Percentiles rank a stretch among this genome's conserved stretches.
phyloP scores from a whole-genome alignment of 2,888 invertebrate genomes.

The Trachelus troglodyta region DNA sequence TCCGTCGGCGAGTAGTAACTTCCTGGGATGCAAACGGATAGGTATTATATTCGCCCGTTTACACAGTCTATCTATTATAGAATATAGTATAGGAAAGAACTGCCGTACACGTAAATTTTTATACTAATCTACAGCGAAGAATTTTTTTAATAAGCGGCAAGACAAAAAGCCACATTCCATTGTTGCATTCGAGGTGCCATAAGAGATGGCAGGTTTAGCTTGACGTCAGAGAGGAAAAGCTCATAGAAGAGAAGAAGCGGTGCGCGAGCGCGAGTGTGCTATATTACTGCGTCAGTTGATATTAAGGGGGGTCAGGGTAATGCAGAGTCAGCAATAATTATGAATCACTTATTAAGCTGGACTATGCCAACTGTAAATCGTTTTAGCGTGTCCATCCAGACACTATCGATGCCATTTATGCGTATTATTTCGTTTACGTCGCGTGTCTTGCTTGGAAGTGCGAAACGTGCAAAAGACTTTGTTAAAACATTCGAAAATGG shows the following conservation, averaged over 20 bases:
- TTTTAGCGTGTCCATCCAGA: too few species aligned
- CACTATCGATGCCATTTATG: slow-evolving; percentile 24
- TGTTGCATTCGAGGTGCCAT: slow-evolving; percentile 21
- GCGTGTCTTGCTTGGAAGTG: slow-evolving; percentile 11
- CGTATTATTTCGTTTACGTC: slow-evolving; percentile 26
- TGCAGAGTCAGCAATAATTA: slow-evolving; percentile 29
- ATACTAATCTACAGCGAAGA: too few species aligned
- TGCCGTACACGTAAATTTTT: not conserved
- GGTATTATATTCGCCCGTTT: too few species aligned
- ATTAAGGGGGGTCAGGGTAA: slow-evolving; percentile 30
- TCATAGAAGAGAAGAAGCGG: too few species aligned
- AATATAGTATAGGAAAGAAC: slow-evolving; percentile 10
- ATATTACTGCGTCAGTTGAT: slow-evolving; percentile 4
- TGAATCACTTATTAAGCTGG: slow-evolving; percentile 28
- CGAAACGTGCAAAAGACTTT: not conserved
- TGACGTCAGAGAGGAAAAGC: too few species aligned
- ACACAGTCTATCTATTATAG: not conserved
- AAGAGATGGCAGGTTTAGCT: not conserved
- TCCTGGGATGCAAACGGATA: too few species aligned
- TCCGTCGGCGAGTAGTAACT: too few species aligned
- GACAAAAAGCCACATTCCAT: slow-evolving; percentile 16
- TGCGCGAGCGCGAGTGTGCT: too few species aligned
- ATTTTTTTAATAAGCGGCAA: too few species aligned
- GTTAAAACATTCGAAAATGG: not conserved
- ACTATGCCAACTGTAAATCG: too few species aligned